These are phyloP conservation scores for Andrena hattorfiana DNA, from an alignment of 2,888 invertebrate species.

Conservation along the genomic window DNA sequence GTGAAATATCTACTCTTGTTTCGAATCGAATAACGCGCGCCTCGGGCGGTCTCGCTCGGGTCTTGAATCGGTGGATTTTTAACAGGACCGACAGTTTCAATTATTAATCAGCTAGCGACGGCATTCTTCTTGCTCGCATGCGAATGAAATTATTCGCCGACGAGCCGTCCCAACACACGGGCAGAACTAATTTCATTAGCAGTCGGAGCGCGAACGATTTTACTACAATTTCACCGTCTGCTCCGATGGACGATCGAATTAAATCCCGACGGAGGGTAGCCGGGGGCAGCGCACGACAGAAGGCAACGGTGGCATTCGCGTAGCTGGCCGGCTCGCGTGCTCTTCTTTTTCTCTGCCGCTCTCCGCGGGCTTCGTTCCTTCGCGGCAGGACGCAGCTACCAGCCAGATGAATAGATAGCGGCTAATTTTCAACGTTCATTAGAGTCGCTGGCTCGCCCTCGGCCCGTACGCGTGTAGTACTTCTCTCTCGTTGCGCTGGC, in stretches of 20 bases:
- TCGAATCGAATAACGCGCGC: not conserved
- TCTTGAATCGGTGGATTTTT: not conserved
- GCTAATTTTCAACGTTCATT: constrained; percentile 80
- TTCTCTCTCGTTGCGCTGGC: constrained; percentile 56
- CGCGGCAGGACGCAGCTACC: constrained; percentile 71
- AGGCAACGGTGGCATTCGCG: constrained; percentile 61
- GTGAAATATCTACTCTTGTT: not conserved
- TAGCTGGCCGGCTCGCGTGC: constrained; percentile 49
- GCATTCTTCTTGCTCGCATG: not conserved
- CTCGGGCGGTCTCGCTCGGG: not conserved
- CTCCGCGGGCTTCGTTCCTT: constrained; percentile 53
- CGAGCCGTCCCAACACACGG: not conserved
- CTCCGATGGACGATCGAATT: constrained; percentile 60
- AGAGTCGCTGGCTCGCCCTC: constrained; percentile 64
- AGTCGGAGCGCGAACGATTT: constrained; percentile 29
- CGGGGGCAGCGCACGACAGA: constrained; percentile 59
- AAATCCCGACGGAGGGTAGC: constrained; percentile 59
- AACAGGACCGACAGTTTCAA: not conserved
- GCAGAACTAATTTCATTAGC: constrained; percentile 47
- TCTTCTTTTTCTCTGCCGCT: constrained; percentile 53
- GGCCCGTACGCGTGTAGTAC: constrained; percentile 57
- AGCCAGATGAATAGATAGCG: constrained; percentile 79
- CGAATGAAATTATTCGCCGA: constrained; percentile 5
- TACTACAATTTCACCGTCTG: constrained; percentile 48
- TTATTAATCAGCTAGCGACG: constrained; percentile 10